These are phyloP conservation scores for Ornithoptera priamus DNA, from an alignment of 2,888 invertebrate species.

Conservation along the genomic window DNA sequence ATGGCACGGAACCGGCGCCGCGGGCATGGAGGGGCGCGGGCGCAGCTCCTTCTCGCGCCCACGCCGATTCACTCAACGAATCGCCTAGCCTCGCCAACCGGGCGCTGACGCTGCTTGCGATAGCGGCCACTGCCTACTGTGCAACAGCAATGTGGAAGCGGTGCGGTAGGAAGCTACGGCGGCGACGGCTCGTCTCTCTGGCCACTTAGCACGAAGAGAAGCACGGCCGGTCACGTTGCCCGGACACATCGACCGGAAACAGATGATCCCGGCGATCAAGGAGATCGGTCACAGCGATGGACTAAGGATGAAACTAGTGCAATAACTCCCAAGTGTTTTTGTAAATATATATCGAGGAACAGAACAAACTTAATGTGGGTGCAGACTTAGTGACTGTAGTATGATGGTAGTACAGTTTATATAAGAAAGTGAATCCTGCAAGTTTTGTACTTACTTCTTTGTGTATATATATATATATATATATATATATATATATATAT, in stretches of 20 bases:
- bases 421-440: not conserved
- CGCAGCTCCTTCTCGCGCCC: constrained; percentile 52
- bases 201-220: constrained; percentile 56
- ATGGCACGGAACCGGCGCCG: constrained; percentile 72
- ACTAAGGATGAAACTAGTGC: not conserved
- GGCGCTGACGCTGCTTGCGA: constrained; percentile 48
- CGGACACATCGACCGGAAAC: not conserved
- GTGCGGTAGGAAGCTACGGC: constrained; percentile 59
- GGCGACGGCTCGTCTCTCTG: constrained; percentile 59
- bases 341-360: not conserved
- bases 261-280: constrained; percentile 7
- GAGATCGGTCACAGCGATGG: not conserved
- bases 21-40: constrained; percentile 79
- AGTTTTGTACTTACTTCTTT: no score
- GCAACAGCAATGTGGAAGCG: constrained; percentile 54
- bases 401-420: not conserved
- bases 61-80: constrained; percentile 38
- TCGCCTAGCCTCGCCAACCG: constrained; percentile 46
- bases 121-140: constrained; percentile 50
- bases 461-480: no score
- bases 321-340: not conserved
- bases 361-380: not conserved
- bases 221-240: not conserved
- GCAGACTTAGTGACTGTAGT: not conserved
- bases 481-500: no score